phyloP scores from a whole-genome alignment of 2,888 invertebrate species.

The Hydraecia micacea region DNA sequence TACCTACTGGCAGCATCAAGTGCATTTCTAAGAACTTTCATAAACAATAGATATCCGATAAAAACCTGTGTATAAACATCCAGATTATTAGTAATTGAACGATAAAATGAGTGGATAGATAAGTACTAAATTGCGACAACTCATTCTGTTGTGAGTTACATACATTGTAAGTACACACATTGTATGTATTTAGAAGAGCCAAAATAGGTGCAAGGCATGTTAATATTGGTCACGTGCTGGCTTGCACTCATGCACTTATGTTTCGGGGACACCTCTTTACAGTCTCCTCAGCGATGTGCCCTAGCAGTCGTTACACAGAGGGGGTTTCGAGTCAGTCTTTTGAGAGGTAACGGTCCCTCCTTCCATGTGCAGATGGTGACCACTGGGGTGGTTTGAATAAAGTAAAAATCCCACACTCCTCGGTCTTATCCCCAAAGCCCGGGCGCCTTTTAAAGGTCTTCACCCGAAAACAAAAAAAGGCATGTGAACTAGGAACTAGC shows the following conservation, averaged over 20 bases:
- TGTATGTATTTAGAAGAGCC: neutral
- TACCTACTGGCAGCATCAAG: neutral
- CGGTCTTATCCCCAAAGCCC: neutral
- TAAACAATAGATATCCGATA: constrained; percentile 22
- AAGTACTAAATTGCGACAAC: constrained; percentile 1
- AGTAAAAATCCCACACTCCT: neutral
- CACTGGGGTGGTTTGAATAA: neutral
- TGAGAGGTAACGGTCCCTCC: neutral
- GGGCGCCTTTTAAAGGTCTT: neutral
- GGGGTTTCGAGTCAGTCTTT: too few relatives aligned
- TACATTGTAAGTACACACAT: neutral
- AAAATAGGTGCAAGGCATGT: neutral
- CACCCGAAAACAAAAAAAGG: neutral
- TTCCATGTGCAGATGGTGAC: neutral
- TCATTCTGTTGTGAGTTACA: neutral
- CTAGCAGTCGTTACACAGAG: neutral
- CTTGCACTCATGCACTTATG: neutral
- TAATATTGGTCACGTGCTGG: neutral
- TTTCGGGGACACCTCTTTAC: neutral
- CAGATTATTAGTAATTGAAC: constrained; percentile 24
- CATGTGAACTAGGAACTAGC: too few relatives aligned
- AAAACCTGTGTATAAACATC: constrained; percentile 28
- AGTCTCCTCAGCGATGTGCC: neutral
- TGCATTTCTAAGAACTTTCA: constrained; percentile 26
- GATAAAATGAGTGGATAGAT: constrained; percentile 25